A percentile compares a stretch with the other conserved stretches of the same genome.
phyloP scores from a whole-genome alignment of 2,113 vertebrate genomes.

The Colaptes auratus region DNA sequence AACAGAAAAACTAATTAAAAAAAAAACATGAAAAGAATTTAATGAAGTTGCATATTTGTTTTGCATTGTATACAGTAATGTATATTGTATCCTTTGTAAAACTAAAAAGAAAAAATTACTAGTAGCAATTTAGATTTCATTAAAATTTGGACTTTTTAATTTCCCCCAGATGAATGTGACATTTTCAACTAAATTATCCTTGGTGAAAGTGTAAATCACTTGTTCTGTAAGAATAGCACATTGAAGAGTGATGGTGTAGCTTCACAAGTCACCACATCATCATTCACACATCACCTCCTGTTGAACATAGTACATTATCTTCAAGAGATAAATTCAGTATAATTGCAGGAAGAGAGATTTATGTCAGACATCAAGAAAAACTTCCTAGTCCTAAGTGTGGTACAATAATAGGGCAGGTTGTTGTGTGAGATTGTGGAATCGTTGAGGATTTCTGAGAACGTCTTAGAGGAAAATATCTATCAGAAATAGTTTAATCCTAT shows the following conservation, averaged over 20 bases:
- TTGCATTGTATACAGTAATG: not conserved
- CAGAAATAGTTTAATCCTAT: not conserved
- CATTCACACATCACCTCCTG: not conserved
- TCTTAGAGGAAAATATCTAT: not conserved
- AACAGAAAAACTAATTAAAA: not conserved
- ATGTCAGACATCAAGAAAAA: slow-evolving; percentile 6
- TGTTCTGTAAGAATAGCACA: not conserved
- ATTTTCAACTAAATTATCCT: not conserved
- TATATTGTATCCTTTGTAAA: not conserved
- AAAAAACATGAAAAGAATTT: not conserved
- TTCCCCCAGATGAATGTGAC: not conserved
- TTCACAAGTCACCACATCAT: slow-evolving; percentile 1
- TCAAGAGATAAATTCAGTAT: not conserved
- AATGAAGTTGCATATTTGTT: not conserved
- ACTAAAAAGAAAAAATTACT: not conserved
- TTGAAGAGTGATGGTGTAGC: not conserved
- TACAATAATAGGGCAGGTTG: not conserved
- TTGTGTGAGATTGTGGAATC: not conserved
- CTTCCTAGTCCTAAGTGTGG: not conserved
- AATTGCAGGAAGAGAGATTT: slow-evolving; percentile 20
- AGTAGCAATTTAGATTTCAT: not conserved
- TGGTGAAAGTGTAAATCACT: not conserved
- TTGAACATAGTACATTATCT: not conserved
- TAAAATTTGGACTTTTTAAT: not conserved
- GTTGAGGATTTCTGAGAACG: not conserved